Conservation (phyloP, 2,888 invertebrate genomes). For the Leuctra nigra region DNA sequence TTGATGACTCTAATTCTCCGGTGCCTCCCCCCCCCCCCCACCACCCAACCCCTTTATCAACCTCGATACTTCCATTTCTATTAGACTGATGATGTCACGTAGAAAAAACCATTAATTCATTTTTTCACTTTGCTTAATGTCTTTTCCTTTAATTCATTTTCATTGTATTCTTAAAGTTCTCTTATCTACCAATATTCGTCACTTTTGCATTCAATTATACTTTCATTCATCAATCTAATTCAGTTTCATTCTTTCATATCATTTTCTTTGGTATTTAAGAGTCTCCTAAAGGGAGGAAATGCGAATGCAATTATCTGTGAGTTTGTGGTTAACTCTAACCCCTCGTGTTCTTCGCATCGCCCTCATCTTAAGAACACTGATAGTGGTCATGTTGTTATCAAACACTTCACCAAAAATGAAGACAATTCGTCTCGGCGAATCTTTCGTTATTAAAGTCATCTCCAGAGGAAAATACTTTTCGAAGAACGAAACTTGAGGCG, state of each 20-base stretch:
- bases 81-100: constrained; percentile 24
- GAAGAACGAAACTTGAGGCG: too few relatives aligned
- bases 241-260: not conserved
- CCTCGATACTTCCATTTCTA: constrained; percentile 21
- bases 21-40: not conserved
- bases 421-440: too few relatives aligned
- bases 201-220: constrained; percentile 21
- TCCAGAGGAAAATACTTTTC: too few relatives aligned
- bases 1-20: not conserved
- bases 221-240: constrained; percentile 23
- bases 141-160: constrained; percentile 27
- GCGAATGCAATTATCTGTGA: too few relatives aligned
- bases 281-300: too few relatives aligned
- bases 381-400: too few relatives aligned
- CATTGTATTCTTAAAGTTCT: constrained; percentile 20
- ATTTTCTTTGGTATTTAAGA: not conserved
- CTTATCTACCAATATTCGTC: constrained; percentile 20
- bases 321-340: too few relatives aligned
- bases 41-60: constrained; percentile 1
- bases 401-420: too few relatives aligned
- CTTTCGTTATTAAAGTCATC: too few relatives aligned
- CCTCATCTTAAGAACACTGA: too few relatives aligned
- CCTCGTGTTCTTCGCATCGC: too few relatives aligned
- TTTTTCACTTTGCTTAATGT: constrained; percentile 25
- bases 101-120: constrained; percentile 26